A percentile compares a stretch with the other conserved stretches of the same genome.
phyloP scores from a whole-genome alignment of 2,797 vertebrate species.

The Micropoecilia bifurca region DNA sequence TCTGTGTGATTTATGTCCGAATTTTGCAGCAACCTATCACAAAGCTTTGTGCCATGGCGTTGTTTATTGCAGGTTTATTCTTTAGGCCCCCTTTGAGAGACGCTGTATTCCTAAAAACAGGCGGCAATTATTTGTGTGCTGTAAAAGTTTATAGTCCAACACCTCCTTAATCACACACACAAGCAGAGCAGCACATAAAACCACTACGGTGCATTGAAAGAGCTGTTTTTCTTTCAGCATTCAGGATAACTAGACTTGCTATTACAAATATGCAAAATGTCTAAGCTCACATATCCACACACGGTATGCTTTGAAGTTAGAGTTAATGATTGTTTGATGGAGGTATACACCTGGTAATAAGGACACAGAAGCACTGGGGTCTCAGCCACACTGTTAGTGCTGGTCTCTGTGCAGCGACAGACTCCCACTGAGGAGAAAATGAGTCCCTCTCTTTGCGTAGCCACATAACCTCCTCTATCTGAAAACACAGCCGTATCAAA shows the following conservation, averaged over 20 bases:
- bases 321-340: slow-evolving; percentile 8
- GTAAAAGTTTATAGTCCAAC: slow-evolving; percentile 70
- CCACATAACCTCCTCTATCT: slow-evolving; percentile 48
- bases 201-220: slow-evolving; percentile 44
- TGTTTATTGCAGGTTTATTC: slow-evolving; percentile 27
- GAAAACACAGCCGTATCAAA: slow-evolving; percentile 47
- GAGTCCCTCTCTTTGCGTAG: slow-evolving; percentile 53
- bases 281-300: slow-evolving; percentile 27
- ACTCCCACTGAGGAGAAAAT: slow-evolving; percentile 52
- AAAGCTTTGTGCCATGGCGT: slow-evolving; percentile 29
- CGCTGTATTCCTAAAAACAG: slow-evolving; percentile 59
- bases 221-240: slow-evolving; percentile 50
- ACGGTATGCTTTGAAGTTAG: slow-evolving; percentile 20
- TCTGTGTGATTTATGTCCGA: slow-evolving; percentile 12
- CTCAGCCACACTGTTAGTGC: slow-evolving; percentile 38
- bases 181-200: slow-evolving; percentile 64
- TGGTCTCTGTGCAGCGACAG: slow-evolving; percentile 35
- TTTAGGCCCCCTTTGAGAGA: slow-evolving; percentile 48
- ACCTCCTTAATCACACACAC: slow-evolving; percentile 68
- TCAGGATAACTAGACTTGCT: slow-evolving; percentile 41
- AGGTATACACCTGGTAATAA: slow-evolving; percentile 46
- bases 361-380: slow-evolving; percentile 22
- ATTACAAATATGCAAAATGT: slow-evolving; percentile 37
- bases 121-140: slow-evolving; percentile 62
- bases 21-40: slow-evolving; percentile 32